These are phyloP conservation scores for Aphaenogaster floridana DNA, from an alignment of 1,140 invertebrate genomes.

Conservation along the genomic window DNA sequence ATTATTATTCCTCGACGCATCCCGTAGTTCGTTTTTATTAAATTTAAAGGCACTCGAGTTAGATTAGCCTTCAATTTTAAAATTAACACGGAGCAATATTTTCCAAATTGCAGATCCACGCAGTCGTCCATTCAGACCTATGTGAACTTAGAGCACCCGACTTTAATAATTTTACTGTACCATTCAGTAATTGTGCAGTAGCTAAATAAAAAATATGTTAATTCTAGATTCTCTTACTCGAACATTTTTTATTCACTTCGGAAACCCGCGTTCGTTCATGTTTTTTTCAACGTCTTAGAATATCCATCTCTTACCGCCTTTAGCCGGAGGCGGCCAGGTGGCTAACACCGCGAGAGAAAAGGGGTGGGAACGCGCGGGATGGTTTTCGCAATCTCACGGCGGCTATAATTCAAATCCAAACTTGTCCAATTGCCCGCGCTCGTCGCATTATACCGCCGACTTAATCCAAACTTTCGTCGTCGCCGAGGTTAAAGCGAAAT, in stretches of 20 bases:
- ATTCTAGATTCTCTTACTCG: not conserved
- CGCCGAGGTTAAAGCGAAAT: conserved; percentile 51
- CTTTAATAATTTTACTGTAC: too few species aligned
- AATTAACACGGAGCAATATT: not conserved
- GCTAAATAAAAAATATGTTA: not conserved
- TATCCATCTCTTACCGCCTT: not conserved
- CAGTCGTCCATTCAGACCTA: not conserved
- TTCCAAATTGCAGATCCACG: not conserved
- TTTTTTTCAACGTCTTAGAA: conserved; percentile 19
- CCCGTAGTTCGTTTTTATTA: not conserved
- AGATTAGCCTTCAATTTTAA: not conserved
- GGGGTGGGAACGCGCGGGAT: not conserved
- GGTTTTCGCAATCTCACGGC: conserved; percentile 70
- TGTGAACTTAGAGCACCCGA: too few species aligned
- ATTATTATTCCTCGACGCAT: conserved; percentile 2
- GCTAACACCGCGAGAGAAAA: not conserved
- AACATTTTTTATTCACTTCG: not conserved
- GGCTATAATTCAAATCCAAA: conserved; percentile 81
- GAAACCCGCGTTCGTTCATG: not conserved
- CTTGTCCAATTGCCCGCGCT: conserved; percentile 82
- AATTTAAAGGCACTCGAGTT: not conserved
- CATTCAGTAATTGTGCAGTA: not conserved
- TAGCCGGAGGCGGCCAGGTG: conserved; percentile 38
- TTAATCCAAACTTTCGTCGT: conserved; percentile 81
- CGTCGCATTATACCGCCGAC: conserved; percentile 82